Conservation (phyloP, 2,797 vertebrate species). For the Gadopsis bispinosus region DNA sequence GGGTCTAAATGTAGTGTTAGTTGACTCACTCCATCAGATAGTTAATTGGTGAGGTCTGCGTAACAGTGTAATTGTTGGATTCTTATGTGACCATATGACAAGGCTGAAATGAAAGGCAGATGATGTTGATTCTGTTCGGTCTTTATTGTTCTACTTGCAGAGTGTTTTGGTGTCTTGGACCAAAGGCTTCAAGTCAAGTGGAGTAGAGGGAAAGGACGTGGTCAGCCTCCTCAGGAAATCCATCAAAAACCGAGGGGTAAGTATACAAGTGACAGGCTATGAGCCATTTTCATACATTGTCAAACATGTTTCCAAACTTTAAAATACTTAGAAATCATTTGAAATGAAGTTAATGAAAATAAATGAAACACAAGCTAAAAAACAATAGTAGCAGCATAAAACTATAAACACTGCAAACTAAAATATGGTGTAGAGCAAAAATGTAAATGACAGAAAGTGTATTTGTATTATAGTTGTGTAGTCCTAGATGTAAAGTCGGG, state of each 20-base stretch:
- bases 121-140: background rate
- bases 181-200: slow-evolving; percentile 92
- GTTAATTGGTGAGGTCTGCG: background rate
- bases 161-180: slow-evolving; percentile 94
- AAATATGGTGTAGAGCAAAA: too few species aligned
- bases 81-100: background rate
- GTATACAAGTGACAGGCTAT: slow-evolving; percentile 16
- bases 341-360: background rate
- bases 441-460: background rate
- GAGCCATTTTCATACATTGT: background rate
- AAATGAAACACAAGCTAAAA: background rate
- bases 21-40: background rate
- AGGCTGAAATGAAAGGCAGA: background rate
- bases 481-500: too few species aligned
- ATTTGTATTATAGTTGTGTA: background rate
- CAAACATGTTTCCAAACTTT: background rate
- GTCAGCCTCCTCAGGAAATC: slow-evolving; percentile 90
- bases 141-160: slow-evolving; percentile 74
- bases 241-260: slow-evolving; percentile 93
- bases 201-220: slow-evolving; percentile 94
- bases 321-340: background rate
- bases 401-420: background rate
- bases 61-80: background rate
- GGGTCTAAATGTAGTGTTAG: too few species aligned
- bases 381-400: background rate